phyloP scores from a whole-genome alignment of 2,888 invertebrate genomes.

The Torymus auratus region DNA sequence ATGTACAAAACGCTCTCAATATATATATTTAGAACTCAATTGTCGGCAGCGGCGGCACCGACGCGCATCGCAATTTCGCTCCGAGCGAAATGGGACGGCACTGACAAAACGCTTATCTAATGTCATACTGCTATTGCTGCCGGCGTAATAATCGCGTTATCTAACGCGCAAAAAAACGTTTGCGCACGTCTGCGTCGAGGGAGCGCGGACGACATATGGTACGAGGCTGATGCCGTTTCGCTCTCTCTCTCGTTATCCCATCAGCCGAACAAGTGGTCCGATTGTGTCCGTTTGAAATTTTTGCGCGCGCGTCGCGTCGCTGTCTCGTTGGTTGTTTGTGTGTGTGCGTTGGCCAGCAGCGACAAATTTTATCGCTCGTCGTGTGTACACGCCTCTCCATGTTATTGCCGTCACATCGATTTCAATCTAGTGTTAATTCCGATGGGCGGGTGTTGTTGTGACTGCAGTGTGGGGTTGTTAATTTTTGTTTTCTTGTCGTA shows the following conservation, averaged over 20 bases:
- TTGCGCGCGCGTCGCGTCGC: slow-evolving; percentile 30
- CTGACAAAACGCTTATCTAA: slow-evolving; percentile 11
- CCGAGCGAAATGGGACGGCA: background rate
- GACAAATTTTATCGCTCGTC: slow-evolving; percentile 29
- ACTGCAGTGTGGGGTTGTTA: no score
- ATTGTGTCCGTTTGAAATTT: slow-evolving; percentile 43
- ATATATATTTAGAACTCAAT: no score
- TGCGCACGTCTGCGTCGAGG: slow-evolving; percentile 6
- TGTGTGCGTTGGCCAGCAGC: no score
- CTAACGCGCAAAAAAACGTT: background rate
- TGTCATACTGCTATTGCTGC: background rate
- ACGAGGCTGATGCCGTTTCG: background rate
- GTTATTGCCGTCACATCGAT: slow-evolving; percentile 25
- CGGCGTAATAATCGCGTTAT: slow-evolving; percentile 7
- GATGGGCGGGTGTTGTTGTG: background rate
- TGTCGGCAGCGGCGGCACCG: no score
- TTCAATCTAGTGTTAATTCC: slow-evolving; percentile 36
- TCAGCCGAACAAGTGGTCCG: slow-evolving; percentile 47
- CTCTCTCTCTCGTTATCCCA: slow-evolving; percentile 36
- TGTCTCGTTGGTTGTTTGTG: no score
- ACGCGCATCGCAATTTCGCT: no score
- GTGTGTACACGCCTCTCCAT: no score
- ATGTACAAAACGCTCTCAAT: no score
- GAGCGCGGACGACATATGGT: slow-evolving; percentile 44
- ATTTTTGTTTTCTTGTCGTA: no score